Percentiles rank a stretch among this genome's conserved stretches.
Conservation (phyloP, 2,888 invertebrate species). For the Chromoteleia sp. region DNA sequence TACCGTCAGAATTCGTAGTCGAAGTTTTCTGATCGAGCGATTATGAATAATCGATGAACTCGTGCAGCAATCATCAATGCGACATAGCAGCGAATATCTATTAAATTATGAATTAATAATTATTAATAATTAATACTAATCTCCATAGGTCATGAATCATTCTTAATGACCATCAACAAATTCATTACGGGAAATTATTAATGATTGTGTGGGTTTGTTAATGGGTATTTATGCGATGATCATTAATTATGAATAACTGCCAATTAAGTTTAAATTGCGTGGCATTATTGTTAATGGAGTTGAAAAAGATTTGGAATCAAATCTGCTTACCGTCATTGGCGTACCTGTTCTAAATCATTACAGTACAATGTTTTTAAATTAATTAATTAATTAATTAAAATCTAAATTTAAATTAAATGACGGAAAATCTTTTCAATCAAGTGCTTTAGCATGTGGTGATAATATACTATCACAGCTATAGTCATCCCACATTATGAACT, state of each 20-base stretch:
- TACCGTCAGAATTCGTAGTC: too few species aligned
- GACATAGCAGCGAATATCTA: background rate
- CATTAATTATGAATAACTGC: constrained; percentile 1
- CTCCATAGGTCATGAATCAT: constrained; percentile 6
- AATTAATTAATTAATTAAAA: too few species aligned
- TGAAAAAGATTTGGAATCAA: background rate
- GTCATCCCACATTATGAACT: too few species aligned
- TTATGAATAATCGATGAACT: background rate
- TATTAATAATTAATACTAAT: background rate
- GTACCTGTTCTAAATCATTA: too few species aligned
- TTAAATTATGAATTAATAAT: background rate
- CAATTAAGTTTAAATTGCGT: background rate
- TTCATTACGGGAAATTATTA: constrained; percentile 5
- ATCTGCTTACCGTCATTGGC: too few species aligned
- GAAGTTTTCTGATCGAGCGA: background rate
- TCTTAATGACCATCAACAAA: constrained; percentile 3
- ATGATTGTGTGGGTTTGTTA: background rate
- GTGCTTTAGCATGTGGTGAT: too few species aligned
- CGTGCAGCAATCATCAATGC: background rate
- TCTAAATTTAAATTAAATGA: too few species aligned
- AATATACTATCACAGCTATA: too few species aligned
- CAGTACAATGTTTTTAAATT: too few species aligned
- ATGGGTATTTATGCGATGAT: constrained; percentile 5
- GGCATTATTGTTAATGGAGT: background rate
- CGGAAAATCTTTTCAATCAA: too few species aligned